Conservation (phyloP, 1,140 invertebrate genomes). For the Trachymyrmex septentrionalis region DNA sequence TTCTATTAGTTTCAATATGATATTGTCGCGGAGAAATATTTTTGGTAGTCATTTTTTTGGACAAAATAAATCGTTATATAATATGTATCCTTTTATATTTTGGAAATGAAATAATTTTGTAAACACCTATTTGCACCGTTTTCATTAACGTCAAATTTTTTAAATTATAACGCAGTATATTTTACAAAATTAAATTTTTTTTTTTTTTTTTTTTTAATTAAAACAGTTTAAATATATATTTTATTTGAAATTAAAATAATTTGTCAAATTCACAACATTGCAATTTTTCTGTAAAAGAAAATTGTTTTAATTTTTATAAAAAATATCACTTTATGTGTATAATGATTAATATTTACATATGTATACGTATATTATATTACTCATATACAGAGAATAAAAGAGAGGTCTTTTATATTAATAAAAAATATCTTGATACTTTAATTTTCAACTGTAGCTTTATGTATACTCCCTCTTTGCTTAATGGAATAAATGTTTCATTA, state of each 20-base stretch:
- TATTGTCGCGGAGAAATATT: constrained; percentile 1
- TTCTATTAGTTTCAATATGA: constrained; percentile 45
- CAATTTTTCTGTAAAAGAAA: constrained; percentile 1
- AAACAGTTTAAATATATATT: not conserved
- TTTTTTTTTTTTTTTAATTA: not conserved
- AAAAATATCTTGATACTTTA: not conserved
- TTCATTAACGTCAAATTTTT: not conserved
- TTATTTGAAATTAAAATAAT: constrained; percentile 5
- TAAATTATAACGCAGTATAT: not conserved
- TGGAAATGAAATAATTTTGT: not conserved
- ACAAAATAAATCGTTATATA: not conserved
- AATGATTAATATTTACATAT: not conserved
- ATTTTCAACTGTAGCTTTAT: not conserved
- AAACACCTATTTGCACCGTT: not conserved
- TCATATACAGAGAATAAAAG: not conserved
- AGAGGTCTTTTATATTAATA: not conserved
- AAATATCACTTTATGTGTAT: not conserved
- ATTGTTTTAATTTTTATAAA: not conserved
- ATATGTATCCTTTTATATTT: not conserved
- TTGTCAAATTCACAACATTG: constrained; percentile 1
- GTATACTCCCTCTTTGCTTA: not conserved
- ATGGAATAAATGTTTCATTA: not conserved
- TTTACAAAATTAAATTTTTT: not conserved
- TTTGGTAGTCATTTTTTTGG: constrained; percentile 10
- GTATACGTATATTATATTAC: not conserved